Evolutionary conservation across 2,113 vertebrate species (phyloP), one percentile per base, ranked within the genome.

Genomic region (Gavialis gangeticus): DNA sequence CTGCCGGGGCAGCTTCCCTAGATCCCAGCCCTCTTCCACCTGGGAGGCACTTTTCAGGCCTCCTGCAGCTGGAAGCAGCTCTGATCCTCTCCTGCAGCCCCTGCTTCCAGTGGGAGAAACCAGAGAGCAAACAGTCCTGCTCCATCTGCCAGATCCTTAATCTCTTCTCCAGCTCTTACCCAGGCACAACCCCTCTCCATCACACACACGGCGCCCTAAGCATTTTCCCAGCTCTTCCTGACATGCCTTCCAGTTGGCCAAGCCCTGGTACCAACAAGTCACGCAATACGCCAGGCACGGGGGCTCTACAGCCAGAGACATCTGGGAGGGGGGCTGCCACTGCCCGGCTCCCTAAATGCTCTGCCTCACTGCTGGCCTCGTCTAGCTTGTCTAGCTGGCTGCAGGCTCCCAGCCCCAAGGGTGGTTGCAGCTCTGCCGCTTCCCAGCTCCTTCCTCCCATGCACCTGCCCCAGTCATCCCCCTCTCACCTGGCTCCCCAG

Each of bases 401-500:
- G 30, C 7, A 46, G 9, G 46, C 46, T 46, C 46, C 30, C 67
- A 37, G 15, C 30, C 5, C 21, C 21, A 11, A 37, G 69, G 12
- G 19, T 46, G 46, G 46, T 46, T 46, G 46, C 46, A 46, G 46
- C 19, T 21, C 73, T 24, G 22, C 46, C 14, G 73, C 25, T 75
- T 27, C 18, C 34, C n/a, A 24, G 76, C 28, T 28, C 22, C 69
- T 22, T 46, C 30, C 69, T 27, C 46, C 3, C 46, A 4, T 3
- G 2, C 24, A 3, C 15, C 73, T 2, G 22, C 13, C 37, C 66
- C 19, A 17, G 5, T 30, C 16, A 19, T 30, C 27, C 66, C 3
- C 28, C 14, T 17, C 97, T 91, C 87, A 98, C 98, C 95, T 92
- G 94, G 84, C 85, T 34, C 76, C 94, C 94, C 81, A 97, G 93